phyloP scores from a whole-genome alignment of 1,140 invertebrate species.

The Procambarus virginalis region DNA sequence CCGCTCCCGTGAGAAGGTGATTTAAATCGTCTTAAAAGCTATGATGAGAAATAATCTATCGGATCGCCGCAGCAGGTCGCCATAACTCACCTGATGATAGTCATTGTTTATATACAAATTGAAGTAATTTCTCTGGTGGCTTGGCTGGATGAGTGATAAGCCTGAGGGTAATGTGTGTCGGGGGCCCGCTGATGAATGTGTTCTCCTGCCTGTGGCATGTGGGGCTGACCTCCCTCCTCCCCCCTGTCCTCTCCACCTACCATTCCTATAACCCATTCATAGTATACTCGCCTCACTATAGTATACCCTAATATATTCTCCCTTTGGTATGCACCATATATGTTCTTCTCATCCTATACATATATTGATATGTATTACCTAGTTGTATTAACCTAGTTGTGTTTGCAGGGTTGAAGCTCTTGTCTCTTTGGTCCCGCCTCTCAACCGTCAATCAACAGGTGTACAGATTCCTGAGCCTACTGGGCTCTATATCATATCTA shows the following conservation, averaged over 20 bases:
- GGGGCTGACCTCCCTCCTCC: not conserved
- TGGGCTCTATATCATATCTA: too few relatives aligned
- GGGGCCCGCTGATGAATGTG: slow-evolving; percentile 9
- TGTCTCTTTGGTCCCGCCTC: too few relatives aligned
- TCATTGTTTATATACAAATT: slow-evolving; percentile 57
- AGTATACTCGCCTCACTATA: not conserved
- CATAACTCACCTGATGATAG: slow-evolving; percentile 44
- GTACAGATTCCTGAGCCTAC: too few relatives aligned
- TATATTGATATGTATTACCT: too few relatives aligned
- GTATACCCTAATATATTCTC: not conserved
- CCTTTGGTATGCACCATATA: too few relatives aligned
- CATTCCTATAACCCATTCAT: too few relatives aligned
- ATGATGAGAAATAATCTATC: slow-evolving; percentile 55
- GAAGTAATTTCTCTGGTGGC: slow-evolving; percentile 23
- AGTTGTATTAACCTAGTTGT: too few relatives aligned
- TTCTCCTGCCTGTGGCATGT: not conserved
- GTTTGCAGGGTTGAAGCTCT: too few relatives aligned
- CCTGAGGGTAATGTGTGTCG: slow-evolving; percentile 15
- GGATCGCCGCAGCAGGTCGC: slow-evolving; percentile 3
- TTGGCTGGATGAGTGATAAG: slow-evolving; percentile 21
- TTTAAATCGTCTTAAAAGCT: slow-evolving; percentile 50
- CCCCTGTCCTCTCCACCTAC: not conserved
- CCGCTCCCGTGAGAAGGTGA: slow-evolving; percentile 37
- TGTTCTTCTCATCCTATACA: not conserved
- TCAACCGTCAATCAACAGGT: too few relatives aligned